Evolutionary conservation across 2,797 vertebrate species (phyloP).

Genomic region (Hemitrygon akajei): DNA sequence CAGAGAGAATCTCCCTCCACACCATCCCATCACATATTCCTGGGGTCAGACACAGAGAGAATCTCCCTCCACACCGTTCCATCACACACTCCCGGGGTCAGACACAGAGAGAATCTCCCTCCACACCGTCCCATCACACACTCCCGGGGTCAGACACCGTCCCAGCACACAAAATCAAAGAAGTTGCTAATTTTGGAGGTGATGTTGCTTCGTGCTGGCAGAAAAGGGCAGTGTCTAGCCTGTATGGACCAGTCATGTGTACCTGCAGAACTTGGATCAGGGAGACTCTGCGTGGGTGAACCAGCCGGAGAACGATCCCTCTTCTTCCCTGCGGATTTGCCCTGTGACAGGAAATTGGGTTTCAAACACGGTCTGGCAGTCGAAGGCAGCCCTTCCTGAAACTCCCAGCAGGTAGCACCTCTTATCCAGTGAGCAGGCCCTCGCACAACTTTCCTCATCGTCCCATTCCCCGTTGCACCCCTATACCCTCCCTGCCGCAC

Average conservation of each 20-base stretch:
- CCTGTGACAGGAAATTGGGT: conserved; percentile 53
- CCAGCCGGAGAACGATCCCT: conserved; percentile 49
- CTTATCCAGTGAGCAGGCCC: too few relatives aligned
- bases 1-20: too few relatives aligned
- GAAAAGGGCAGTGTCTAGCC: not conserved
- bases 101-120: too few relatives aligned
- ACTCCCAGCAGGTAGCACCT: too few relatives aligned
- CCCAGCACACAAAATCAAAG: not conserved
- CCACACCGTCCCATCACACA: too few relatives aligned
- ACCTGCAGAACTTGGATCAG: conserved; percentile 56
- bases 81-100: not conserved
- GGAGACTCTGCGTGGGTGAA: conserved; percentile 49
- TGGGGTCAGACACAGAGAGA: not conserved
- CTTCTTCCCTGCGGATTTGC: conserved; percentile 51
- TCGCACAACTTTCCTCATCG: too few relatives aligned
- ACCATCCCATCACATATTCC: too few relatives aligned
- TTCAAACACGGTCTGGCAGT: not conserved
- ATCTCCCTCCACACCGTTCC: not conserved
- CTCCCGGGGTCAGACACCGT: too few relatives aligned
- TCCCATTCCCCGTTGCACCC: too few relatives aligned
- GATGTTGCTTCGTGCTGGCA: not conserved
- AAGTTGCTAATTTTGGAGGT: too few relatives aligned
- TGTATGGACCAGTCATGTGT: conserved; percentile 48
- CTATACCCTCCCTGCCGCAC: not conserved
- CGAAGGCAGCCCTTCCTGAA: too few relatives aligned